Evolutionary conservation across 2,113 vertebrate species (phyloP), one percentile per base, ranked within the genome.

Genomic region (Engystomops pustulosus): DNA sequence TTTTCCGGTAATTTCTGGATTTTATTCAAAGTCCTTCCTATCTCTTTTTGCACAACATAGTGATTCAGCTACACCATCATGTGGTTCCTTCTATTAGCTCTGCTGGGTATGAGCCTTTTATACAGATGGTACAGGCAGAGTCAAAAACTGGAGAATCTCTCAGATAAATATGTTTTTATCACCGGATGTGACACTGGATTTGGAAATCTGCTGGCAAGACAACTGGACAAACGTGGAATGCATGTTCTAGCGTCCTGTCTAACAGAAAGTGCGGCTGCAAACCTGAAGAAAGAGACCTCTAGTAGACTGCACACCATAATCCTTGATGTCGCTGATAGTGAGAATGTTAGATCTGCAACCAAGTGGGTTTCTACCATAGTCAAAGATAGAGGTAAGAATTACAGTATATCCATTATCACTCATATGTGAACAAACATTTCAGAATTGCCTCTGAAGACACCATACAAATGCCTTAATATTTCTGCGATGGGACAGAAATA

Each of bases 201-300:
- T 34, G 60, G 60, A 32, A 17, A 65, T 8, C 14, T 65, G 0
- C 30, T 65, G 12, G 60, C 60, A 5, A 65, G 34, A 30, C 60
- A 65, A 65, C 27, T 65, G 27, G 60, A 65, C 17, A 65, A 34
- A 65, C 60, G 27, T 65, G 60, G 60, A 32, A 65, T 65, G 60
- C 32, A 34, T 10, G 60, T 65, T 34, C 30, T 65, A 6, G 60
- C 60, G 9, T 5, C 60, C 4, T 65, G 12, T 34, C 15, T 65
- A 9, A 65, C 60, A 65, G 60, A 32, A 12, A 65, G 17, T 5
- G 60, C 14, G 60, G 60, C 60, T 18, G 15, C 32, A 3, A 18
- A 65, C 6, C 60, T 65, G 15, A 65, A 65, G 60, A 34, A 18
- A 15, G 60, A 65, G 60, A 32, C 27, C 0, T 65, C 30, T 65